These are phyloP conservation scores for Boloria euphrosyne DNA, from an alignment of 2,888 invertebrate genomes.

Conservation along the genomic window DNA sequence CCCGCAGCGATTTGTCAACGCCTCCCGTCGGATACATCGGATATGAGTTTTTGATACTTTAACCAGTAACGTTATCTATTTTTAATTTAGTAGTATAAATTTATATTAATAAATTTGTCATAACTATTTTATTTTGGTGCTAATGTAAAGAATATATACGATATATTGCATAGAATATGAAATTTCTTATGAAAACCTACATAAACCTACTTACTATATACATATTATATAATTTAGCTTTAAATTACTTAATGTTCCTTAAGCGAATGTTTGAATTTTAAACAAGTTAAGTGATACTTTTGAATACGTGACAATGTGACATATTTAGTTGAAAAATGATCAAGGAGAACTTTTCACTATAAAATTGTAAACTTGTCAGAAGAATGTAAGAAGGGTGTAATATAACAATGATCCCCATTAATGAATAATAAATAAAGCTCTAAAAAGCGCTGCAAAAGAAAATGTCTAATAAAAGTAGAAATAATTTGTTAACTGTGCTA, in stretches of 20 bases:
- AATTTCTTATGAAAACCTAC: too few species aligned
- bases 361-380: conserved; percentile 1
- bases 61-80: background rate
- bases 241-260: too few species aligned
- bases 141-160: too few species aligned
- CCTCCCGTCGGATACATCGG: background rate
- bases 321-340: background rate
- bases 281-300: too few species aligned
- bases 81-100: background rate
- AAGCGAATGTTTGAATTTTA: too few species aligned
- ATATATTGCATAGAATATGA: too few species aligned
- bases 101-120: too few species aligned
- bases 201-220: too few species aligned
- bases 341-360: background rate
- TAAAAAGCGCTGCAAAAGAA: conserved; percentile 7
- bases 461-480: conserved; percentile 2
- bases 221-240: too few species aligned
- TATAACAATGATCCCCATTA: conserved; percentile 15
- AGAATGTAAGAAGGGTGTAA: conserved; percentile 8
- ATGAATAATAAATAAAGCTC: conserved; percentile 5
- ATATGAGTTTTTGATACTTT: conserved; percentile 5
- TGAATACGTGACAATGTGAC: too few species aligned
- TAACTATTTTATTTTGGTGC: too few species aligned
- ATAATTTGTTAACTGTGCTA: background rate
- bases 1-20: conserved; percentile 4